These are phyloP conservation scores for Epirrhoe alternata DNA, from an alignment of 2,888 invertebrate genomes.

Conservation along the genomic window DNA sequence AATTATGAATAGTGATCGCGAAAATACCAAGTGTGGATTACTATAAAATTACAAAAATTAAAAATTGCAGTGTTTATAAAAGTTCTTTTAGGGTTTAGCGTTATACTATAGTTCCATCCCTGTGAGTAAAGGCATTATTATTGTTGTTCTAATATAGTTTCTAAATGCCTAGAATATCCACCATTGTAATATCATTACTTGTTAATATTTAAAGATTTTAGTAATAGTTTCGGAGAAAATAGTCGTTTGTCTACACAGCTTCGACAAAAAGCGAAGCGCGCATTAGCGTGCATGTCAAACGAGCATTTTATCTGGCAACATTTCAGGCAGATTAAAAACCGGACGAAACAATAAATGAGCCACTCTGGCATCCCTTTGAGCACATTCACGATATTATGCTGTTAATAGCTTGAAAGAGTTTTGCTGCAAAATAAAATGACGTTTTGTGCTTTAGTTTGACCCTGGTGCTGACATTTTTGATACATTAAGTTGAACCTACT, in stretches of 20 bases:
- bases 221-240: neutral
- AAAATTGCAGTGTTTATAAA: too few relatives aligned
- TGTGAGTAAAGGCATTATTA: too few relatives aligned
- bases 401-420: neutral
- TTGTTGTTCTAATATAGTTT: too few relatives aligned
- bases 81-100: too few relatives aligned
- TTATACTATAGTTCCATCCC: too few relatives aligned
- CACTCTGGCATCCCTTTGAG: constrained; percentile 41
- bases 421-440: neutral
- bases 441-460: neutral
- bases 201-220: too few relatives aligned
- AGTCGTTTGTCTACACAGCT: neutral
- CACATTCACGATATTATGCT: constrained; percentile 12
- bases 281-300: constrained; percentile 45
- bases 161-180: too few relatives aligned
- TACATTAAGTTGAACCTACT: neutral
- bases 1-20: too few relatives aligned
- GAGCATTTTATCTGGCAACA: constrained; percentile 38
- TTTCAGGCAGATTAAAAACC: constrained; percentile 50
- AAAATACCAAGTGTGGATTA: too few relatives aligned
- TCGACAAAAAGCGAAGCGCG: constrained; percentile 32
- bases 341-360: constrained; percentile 45
- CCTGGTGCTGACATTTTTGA: neutral
- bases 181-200: too few relatives aligned
- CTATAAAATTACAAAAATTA: too few relatives aligned